phyloP scores from a whole-genome alignment of 2,888 invertebrate genomes.

The Ennomos quercinarius region DNA sequence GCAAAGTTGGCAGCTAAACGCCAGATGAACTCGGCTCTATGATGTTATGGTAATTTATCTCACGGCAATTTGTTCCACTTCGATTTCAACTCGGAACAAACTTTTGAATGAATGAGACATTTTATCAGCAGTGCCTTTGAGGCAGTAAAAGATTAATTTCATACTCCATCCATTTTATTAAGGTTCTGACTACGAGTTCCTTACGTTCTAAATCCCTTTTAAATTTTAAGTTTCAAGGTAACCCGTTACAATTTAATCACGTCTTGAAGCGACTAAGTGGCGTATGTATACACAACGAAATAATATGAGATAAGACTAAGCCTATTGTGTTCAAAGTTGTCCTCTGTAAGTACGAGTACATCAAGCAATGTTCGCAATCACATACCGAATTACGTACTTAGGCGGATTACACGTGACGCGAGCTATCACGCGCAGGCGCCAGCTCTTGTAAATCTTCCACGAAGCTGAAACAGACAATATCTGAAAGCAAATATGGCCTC shows the following conservation, averaged over 20 bases:
- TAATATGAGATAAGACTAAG: conserved; percentile 78
- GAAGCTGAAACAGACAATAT: conserved; percentile 77
- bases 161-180: conserved; percentile 19
- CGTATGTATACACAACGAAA: conserved; percentile 63
- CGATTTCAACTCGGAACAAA: conserved; percentile 71
- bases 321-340: conserved; percentile 75
- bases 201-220: conserved; percentile 50
- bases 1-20: conserved; percentile 78
- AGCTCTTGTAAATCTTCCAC: conserved; percentile 80
- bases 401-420: conserved; percentile 80
- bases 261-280: conserved; percentile 57
- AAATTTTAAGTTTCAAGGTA: conserved; percentile 54
- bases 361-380: conserved; percentile 78
- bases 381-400: conserved; percentile 81
- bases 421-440: conserved; percentile 80
- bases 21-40: conserved; percentile 79
- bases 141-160: conserved; percentile 25
- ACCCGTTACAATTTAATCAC: conserved; percentile 52
- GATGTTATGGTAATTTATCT: conserved; percentile 84
- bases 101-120: conserved; percentile 64
- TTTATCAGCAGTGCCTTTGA: conserved; percentile 58
- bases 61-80: conserved; percentile 75
- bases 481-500: conserved; percentile 83
- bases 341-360: conserved; percentile 63
- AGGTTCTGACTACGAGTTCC: conserved; percentile 17